Evolutionary conservation across 2,113 vertebrate genomes (phyloP), one percentile per base, ranked within the genome.

Genomic region (Dolichotis patagonum): DNA sequence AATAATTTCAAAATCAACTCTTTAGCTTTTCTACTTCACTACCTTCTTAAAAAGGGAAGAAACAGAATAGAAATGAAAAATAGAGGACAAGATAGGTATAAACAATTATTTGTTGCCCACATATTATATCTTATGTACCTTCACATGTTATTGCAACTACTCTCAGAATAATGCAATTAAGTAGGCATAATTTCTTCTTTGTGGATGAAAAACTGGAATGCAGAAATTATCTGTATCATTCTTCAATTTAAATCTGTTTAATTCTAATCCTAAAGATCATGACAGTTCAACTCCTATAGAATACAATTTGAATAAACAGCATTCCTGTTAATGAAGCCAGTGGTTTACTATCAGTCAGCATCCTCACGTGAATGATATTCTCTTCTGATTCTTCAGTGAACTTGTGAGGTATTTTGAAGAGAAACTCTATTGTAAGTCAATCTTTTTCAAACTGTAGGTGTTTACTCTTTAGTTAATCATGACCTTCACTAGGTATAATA

Each of bases 191-290:
- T 43, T 86, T 87, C 63, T 92, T 67, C 56, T 83, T 90, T 92
- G 9, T 35, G 75, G 81, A 24, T 67, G 54, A 88, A 88, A 78
- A 63, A 83, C 20, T 43, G 30, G 85, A 92, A 84, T 20, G 62
- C 20, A 73, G 52, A 82, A 83, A 62, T 30, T 86, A 71, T 69
- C 26, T 81, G 46, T 94, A 65, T 87, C 43, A 69, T 80, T 94
- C 43, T 13, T 82, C 58, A 94, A 82, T 77, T 77, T 20, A 93
- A 91, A 73, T 38, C 12, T 90, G 20, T 28, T 87, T 87, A 96
- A 84, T 75, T 88, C 9, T 75, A n/a, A 11, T 32, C 30, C 38
- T 49, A 82, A 95, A 63, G 12, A 52, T 26, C 19, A 52, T 93
- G 35, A 77, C 41, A 63, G 30, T 95, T 95, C n/a, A 87, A 43